Conservation (phyloP, 2,797 vertebrate genomes). For the Vireo griseus region DNA sequence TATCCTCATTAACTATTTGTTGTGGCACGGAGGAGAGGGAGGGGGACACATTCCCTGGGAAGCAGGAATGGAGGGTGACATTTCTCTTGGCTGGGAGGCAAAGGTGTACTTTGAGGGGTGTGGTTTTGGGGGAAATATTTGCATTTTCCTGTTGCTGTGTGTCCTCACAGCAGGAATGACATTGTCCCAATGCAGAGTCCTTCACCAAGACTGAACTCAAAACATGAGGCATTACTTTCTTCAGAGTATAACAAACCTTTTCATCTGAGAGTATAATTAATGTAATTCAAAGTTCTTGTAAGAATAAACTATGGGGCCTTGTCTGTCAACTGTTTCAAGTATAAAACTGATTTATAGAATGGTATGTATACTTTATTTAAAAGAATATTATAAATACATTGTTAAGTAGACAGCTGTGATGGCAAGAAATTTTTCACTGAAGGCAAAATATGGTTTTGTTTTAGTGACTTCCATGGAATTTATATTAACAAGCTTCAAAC, state of each 20-base stretch:
- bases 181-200: not conserved
- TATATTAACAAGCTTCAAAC: not conserved
- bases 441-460: not conserved
- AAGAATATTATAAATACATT: not conserved
- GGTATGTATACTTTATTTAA: slow-evolving; percentile 3
- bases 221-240: not conserved
- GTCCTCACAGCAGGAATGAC: not conserved
- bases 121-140: not conserved
- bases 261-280: not conserved
- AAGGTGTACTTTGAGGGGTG: not conserved
- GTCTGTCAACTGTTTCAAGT: not conserved
- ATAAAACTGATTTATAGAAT: not conserved
- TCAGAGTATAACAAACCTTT: not conserved
- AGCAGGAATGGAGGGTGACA: too few species aligned
- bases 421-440: not conserved
- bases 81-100: not conserved
- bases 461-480: not conserved
- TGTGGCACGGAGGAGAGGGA: not conserved
- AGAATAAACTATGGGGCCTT: not conserved
- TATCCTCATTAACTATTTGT: not conserved
- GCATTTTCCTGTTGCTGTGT: not conserved
- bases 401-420: not conserved
- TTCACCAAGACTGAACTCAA: not conserved
- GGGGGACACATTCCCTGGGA: rapidly evolving
- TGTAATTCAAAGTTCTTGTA: not conserved